Conservation (phyloP, 2,888 invertebrate species). For the Drepanosiphum platanoidis region DNA sequence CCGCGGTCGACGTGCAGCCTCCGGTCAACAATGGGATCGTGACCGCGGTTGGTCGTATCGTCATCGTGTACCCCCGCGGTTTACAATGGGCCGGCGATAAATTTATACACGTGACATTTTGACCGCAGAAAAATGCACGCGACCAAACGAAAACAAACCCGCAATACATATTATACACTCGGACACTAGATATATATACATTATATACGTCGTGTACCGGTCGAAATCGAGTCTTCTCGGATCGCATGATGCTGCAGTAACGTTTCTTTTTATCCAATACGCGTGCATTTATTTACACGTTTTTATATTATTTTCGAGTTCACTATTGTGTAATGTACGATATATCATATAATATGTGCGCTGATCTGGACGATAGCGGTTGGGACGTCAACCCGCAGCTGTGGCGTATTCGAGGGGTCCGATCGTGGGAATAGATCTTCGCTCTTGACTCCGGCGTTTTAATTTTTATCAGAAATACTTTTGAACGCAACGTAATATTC, state of each 20-base stretch:
- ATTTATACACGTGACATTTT: conserved; percentile 45
- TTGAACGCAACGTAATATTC: no score
- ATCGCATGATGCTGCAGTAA: not conserved
- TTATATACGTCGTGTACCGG: not conserved
- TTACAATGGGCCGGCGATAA: conserved; percentile 52
- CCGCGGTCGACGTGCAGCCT: not conserved
- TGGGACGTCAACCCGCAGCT: not conserved
- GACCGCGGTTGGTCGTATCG: conserved; percentile 43
- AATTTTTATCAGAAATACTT: not conserved
- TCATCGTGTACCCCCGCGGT: conserved; percentile 26
- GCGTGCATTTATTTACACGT: not conserved
- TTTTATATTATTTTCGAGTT: not conserved
- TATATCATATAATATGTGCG: no score
- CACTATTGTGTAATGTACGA: not conserved
- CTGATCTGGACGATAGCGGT: not conserved
- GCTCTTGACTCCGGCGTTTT: not conserved
- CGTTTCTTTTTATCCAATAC: not conserved
- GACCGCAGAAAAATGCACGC: conserved; percentile 47
- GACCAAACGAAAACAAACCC: conserved; percentile 29
- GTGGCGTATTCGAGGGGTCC: not conserved
- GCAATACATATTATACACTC: not conserved
- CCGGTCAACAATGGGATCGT: conserved; percentile 57
- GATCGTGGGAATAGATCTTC: not conserved
- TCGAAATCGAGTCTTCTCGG: not conserved
- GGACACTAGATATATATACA: not conserved